Evolutionary conservation across 1,140 invertebrate species (phyloP), one percentile per base, ranked within the genome.

Genomic region (Macrosteles quadrilineatus): DNA sequence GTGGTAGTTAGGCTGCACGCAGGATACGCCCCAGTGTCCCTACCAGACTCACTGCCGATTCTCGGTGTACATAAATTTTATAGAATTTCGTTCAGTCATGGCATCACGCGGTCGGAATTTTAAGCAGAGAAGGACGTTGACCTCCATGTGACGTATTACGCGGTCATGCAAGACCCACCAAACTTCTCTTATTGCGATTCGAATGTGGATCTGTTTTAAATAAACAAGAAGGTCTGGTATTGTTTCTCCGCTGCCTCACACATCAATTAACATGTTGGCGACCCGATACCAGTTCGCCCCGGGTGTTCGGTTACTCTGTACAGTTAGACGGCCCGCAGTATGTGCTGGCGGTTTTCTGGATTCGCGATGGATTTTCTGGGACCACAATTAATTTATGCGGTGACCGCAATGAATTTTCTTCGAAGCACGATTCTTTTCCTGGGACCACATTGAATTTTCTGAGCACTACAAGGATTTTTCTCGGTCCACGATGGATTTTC

Each of bases 201-300:
- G 55, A 59, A 59, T 59, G 55, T 59, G 55, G 55, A 59, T 59
- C 55, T 59, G 55, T n/a, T 59, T 59, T 59, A 59, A 59, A 59
- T 59, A 59, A 59, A 59, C 55, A 59, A 59, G 55, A 29, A 23
- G 55, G 21, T 23, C 55, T 59, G 55, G 55, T 59, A 59, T 59
- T 59, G 55, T 59, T 59, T 50, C 47, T 50, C 17, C 4, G 14
- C 6, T 19, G 17, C 14, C 55, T 11, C 55, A 27, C 55, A 59
- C 55, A 59, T 59, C 55, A 59, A 59, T 59, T 59, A 59, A 59
- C 55, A 59, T 59, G 55, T 59, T 59, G 55, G 55, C 21, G 55
- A 59, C 23, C 25, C 25, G 55, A 59, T 25, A 59, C 32, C 32
- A 36, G 32, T 36, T 36, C 32, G 4, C 32, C 32, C 32, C 32